phyloP scores from a whole-genome alignment of 92 coral and sea anemone species.

The Paramuricea clavata region DNA sequence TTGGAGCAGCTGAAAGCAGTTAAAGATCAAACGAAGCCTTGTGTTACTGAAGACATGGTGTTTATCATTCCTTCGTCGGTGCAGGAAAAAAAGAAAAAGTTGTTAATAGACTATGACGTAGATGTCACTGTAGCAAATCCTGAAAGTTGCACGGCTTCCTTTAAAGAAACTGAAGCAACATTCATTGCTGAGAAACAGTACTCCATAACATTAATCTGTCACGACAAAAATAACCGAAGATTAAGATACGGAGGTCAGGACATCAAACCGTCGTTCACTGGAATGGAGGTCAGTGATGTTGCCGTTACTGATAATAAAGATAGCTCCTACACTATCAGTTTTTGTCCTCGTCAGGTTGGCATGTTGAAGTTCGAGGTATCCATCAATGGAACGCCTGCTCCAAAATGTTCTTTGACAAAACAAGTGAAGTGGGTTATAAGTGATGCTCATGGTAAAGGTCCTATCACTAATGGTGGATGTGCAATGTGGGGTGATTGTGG shows the following conservation, averaged over 20 bases:
- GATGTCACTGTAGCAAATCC: slow-evolving; percentile 18
- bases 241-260: slow-evolving; percentile 8
- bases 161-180: background rate
- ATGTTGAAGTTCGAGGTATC: slow-evolving; percentile 9
- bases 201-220: slow-evolving; percentile 2
- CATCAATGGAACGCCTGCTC: slow-evolving; percentile 29
- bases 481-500: background rate
- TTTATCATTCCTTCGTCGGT: slow-evolving; percentile 20
- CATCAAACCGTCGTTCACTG: slow-evolving; percentile 21
- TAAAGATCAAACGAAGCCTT: slow-evolving; percentile 54
- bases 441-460: slow-evolving; percentile 4
- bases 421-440: slow-evolving; percentile 10
- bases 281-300: slow-evolving; percentile 33
- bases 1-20: slow-evolving; percentile 53
- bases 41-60: slow-evolving; percentile 19
- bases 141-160: background rate
- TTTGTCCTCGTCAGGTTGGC: background rate
- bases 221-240: slow-evolving; percentile 5
- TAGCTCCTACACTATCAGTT: slow-evolving; percentile 2
- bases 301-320: slow-evolving; percentile 25
- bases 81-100: background rate
- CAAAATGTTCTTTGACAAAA: slow-evolving; percentile 32
- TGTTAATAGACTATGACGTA: background rate
- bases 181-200: background rate
- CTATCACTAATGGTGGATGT: slow-evolving; percentile 1